These are phyloP conservation scores for Percopsis transmontana DNA, from an alignment of 2,113 vertebrate genomes.

Conservation along the genomic window DNA sequence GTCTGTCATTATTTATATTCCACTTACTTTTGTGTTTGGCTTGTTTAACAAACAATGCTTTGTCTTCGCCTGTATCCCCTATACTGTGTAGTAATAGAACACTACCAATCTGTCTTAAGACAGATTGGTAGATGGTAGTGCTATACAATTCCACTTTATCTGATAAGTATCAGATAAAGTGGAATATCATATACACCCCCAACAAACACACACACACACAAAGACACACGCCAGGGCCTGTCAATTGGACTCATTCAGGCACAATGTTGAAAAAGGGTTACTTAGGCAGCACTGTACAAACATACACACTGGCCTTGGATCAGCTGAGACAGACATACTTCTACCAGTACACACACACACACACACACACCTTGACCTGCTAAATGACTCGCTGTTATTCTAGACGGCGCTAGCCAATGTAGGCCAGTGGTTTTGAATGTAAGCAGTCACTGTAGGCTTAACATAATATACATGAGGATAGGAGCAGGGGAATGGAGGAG, in stretches of 20 bases:
- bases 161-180: neutral
- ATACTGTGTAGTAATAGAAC: too few species aligned
- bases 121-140: too few species aligned
- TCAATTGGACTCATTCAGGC: conserved; percentile 48
- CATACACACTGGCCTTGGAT: conserved; percentile 37
- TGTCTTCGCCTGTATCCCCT: too few species aligned
- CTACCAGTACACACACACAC: conserved; percentile 14
- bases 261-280: conserved; percentile 33
- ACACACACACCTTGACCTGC: conserved; percentile 12
- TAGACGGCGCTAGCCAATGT: conserved; percentile 24
- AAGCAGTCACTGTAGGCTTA: conserved; percentile 43
- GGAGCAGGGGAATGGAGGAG: conserved; percentile 6
- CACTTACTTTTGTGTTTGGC: too few species aligned
- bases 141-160: neutral
- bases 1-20: too few species aligned
- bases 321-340: conserved; percentile 37
- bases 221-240: conserved; percentile 13
- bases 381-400: conserved; percentile 29
- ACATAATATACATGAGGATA: conserved; percentile 25
- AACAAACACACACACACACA: conserved; percentile 18
- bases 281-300: conserved; percentile 42
- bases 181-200: neutral
- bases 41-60: too few species aligned
- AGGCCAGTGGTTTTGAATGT: conserved; percentile 53
- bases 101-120: too few species aligned